phyloP scores from a whole-genome alignment of 1,140 invertebrate species.

The Chymomyza costata region DNA sequence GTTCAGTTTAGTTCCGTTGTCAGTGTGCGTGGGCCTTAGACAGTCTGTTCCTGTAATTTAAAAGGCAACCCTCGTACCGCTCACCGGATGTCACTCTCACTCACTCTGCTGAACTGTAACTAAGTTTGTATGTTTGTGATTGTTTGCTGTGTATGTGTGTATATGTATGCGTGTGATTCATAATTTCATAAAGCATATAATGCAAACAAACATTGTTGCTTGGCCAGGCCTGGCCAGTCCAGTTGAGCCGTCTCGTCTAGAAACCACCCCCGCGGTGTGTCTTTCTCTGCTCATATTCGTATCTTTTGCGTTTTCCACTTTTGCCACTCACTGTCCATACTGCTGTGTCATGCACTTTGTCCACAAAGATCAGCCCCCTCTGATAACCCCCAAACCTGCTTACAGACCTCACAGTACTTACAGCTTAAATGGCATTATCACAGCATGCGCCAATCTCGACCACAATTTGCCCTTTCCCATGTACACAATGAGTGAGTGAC shows the following conservation, averaged over 20 bases:
- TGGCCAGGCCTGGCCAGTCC: slow-evolving; percentile 10
- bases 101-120: too few relatives aligned
- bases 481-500: too few relatives aligned
- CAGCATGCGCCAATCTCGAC: slow-evolving; percentile 48
- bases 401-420: slow-evolving; percentile 63
- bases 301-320: too few relatives aligned
- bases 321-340: too few relatives aligned
- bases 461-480: not conserved
- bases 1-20: too few relatives aligned
- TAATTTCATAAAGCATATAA: slow-evolving; percentile 53
- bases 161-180: slow-evolving; percentile 50
- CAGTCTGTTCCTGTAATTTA: slow-evolving; percentile 15
- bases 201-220: slow-evolving; percentile 44
- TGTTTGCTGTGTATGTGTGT: too few relatives aligned
- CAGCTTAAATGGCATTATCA: slow-evolving; percentile 67
- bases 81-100: slow-evolving; percentile 55
- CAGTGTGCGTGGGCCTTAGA: too few relatives aligned
- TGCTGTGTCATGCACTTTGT: slow-evolving; percentile 5
- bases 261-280: slow-evolving; percentile 47
- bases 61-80: slow-evolving; percentile 13
- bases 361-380: slow-evolving; percentile 40
- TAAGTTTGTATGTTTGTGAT: too few relatives aligned
- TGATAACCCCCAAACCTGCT: not conserved
- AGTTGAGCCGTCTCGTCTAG: slow-evolving; percentile 20
- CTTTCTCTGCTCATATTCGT: too few relatives aligned